Evolutionary conservation across 2,113 vertebrate species (phyloP).

Genomic region (Acanthisitta chloris): DNA sequence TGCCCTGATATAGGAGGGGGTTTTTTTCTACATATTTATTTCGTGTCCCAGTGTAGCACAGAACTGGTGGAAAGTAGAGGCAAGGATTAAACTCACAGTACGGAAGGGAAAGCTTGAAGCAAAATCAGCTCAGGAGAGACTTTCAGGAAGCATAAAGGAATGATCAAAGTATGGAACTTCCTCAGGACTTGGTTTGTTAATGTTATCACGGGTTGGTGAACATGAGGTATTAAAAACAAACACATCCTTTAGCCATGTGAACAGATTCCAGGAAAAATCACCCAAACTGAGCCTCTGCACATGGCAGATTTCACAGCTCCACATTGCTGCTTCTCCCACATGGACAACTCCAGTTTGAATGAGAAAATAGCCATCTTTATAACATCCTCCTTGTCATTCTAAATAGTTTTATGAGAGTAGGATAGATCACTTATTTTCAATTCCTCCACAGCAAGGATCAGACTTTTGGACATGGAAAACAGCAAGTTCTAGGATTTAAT

Average conservation of each 20-base stretch:
- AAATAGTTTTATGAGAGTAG: background rate
- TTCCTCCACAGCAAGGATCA: background rate
- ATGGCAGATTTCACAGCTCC: background rate
- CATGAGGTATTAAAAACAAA: background rate
- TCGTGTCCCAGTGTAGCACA: background rate
- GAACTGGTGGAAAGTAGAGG: background rate
- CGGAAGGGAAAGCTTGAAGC: background rate
- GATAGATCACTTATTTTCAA: background rate
- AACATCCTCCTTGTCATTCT: accelerated
- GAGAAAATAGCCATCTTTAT: background rate
- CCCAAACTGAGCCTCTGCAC: background rate
- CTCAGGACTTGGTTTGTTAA: background rate
- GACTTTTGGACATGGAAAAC: background rate
- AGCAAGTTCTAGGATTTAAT: background rate
- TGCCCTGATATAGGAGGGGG: background rate
- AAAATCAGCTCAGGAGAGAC: background rate
- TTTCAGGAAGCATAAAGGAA: background rate
- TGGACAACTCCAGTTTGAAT: background rate
- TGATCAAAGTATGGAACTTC: background rate
- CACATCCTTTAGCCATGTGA: background rate
- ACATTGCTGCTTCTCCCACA: accelerated
- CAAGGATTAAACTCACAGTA: background rate
- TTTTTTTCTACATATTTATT: background rate
- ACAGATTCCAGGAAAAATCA: background rate
- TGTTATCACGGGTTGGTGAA: background rate